Evolutionary conservation across 2,888 invertebrate genomes (phyloP), one percentile per base, ranked within the genome.

Genomic region (Lithophane socia): DNA sequence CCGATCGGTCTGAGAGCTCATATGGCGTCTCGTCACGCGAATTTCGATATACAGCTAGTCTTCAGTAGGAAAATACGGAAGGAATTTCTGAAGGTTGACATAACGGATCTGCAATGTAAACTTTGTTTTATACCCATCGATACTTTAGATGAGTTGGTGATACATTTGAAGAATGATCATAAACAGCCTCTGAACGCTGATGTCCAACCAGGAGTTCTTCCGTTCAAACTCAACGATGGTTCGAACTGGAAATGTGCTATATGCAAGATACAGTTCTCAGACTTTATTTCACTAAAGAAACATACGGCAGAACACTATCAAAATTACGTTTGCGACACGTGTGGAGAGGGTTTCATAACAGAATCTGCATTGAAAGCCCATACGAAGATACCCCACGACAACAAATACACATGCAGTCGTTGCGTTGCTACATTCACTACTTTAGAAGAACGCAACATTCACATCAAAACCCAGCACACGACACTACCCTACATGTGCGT

Each of bases 271-370:
- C 94, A 95, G 66, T 96, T 96, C 75, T 90, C 95, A 0, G 96
- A 96, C 74, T 96, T 96, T 77, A 91, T 94, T 75, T 94, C 94
- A 0, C 73, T 96, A 24, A 95, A 95, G 79, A 95, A 95, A 49
- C 96, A 96, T 79, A 96, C 96, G 0, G 88, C 94, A 0, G 95
- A 95, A 79, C 96, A 96, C 80, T 96, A 91, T 75, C 96, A 96
- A 84, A 96, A 96, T 77, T 96, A 94, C 82, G 96, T 96, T 0
- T 96, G 96, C 76, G 96, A 96, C 29, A 96, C 96, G 0, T 96
- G 96, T 61, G 96, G 96, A 0, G 96, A 96, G 71, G 96, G 96
- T 1, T 96, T 96, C 65, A 95, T 96, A 1, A 96, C 96, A 0
- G 95, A 96, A 83, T 93, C 94, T 0, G 95, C 95, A 0, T 82